Evolutionary conservation across 1,140 invertebrate species (phyloP).

Genomic region (Mylabris phalerata): DNA sequence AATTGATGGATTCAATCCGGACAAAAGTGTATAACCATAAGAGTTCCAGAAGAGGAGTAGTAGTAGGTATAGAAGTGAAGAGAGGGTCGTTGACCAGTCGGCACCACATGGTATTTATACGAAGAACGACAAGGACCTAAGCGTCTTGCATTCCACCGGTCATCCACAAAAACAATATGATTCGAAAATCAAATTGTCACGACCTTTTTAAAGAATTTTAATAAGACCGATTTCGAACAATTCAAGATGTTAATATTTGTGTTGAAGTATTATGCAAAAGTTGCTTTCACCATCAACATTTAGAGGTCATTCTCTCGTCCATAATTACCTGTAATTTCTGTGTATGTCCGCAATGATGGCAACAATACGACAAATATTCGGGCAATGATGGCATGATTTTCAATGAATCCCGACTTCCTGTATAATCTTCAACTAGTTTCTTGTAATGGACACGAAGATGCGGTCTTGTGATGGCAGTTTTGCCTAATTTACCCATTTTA

Average conservation of each 20-base stretch:
- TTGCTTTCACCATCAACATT: constrained; percentile 5
- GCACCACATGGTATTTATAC: constrained; percentile 20
- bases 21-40: not conserved
- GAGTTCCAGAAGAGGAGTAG: too few relatives aligned
- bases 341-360: constrained; percentile 56
- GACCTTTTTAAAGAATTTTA: not conserved
- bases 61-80: too few relatives aligned
- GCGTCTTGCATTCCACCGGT: constrained; percentile 18
- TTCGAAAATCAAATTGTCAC: not conserved
- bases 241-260: too few relatives aligned
- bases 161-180: constrained; percentile 22
- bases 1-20: constrained; percentile 5
- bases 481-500: constrained; percentile 48
- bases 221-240: not conserved
- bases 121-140: constrained; percentile 3
- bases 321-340: constrained; percentile 54
- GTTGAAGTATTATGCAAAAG: constrained; percentile 2
- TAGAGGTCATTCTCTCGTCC: constrained; percentile 6
- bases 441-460: constrained; percentile 52
- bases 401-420: constrained; percentile 30
- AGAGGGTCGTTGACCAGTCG: constrained; percentile 20
- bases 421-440: constrained; percentile 52
- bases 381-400: constrained; percentile 45
- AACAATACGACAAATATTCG: constrained; percentile 57
- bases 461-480: constrained; percentile 35